These are phyloP conservation scores for Macrosteles quadrilineatus DNA, from an alignment of 1,140 invertebrate species.

Conservation along the genomic window DNA sequence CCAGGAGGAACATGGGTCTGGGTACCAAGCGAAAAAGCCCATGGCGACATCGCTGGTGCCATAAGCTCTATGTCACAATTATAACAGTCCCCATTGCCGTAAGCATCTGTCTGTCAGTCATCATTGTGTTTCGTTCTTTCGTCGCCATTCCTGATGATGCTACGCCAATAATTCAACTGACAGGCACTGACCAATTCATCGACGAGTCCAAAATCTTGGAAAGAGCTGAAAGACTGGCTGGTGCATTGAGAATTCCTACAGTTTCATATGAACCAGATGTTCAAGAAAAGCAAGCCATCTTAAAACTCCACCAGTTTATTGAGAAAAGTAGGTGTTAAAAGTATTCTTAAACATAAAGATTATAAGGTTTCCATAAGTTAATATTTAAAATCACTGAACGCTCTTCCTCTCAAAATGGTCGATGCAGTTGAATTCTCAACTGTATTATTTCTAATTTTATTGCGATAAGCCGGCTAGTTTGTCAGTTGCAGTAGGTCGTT, in stretches of 20 bases:
- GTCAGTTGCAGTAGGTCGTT: too few species aligned
- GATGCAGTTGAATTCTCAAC: too few species aligned
- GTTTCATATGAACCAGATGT: constrained; percentile 36
- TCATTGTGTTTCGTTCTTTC: background rate
- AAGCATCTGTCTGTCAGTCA: background rate
- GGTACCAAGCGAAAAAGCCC: constrained; percentile 11
- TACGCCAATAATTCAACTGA: background rate
- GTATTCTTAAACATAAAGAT: too few species aligned
- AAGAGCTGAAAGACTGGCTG: constrained; percentile 37
- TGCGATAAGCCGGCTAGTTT: too few species aligned
- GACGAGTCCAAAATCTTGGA: constrained; percentile 34
- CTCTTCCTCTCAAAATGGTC: too few species aligned
- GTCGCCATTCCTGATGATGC: background rate
- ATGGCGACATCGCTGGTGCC: constrained; percentile 27
- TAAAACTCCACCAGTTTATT: constrained; percentile 35
- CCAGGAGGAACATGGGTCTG: constrained; percentile 12
- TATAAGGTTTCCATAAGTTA: too few species aligned
- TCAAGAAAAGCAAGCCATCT: constrained; percentile 37
- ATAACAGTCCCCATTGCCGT: constrained; percentile 8
- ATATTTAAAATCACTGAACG: too few species aligned
- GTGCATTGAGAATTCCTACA: constrained; percentile 37
- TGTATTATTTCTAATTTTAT: too few species aligned
- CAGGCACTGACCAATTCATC: constrained; percentile 12
- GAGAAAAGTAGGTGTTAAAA: constrained; percentile 36
- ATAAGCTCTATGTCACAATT: constrained; percentile 5